phyloP scores from a whole-genome alignment of 1,140 invertebrate genomes.

The Cecropterus lyciades region DNA sequence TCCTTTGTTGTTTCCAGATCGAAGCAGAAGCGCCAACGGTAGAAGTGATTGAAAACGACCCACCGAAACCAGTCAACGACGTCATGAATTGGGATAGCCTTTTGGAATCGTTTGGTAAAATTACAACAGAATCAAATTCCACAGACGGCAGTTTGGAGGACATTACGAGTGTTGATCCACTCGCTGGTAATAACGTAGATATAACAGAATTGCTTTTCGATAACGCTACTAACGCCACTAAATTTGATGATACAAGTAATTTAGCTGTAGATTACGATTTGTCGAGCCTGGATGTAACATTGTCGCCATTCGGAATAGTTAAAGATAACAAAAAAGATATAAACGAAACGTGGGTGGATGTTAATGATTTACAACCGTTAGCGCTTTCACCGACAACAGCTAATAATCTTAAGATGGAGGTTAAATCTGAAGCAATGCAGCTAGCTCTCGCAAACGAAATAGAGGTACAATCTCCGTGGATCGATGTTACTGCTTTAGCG shows the following conservation, averaged over 20 bases:
- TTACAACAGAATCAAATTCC: constrained; percentile 77
- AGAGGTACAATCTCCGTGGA: constrained; percentile 89
- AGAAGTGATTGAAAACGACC: constrained; percentile 44
- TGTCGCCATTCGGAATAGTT: constrained; percentile 55
- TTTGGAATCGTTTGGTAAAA: constrained; percentile 74
- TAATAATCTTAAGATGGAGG: constrained; percentile 51
- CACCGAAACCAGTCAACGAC: constrained; percentile 47
- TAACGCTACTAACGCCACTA: constrained; percentile 56
- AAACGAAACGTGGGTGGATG: constrained; percentile 57
- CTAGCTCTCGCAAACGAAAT: constrained; percentile 90
- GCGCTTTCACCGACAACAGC: constrained; percentile 18
- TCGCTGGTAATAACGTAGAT: constrained; percentile 63
- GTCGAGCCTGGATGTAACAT: constrained; percentile 53
- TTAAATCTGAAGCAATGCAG: constrained; percentile 86
- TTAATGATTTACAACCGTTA: constrained; percentile 51
- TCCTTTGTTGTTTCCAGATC: no score
- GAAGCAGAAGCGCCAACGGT: constrained; percentile 51
- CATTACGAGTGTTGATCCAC: constrained; percentile 57
- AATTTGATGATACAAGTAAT: constrained; percentile 52
- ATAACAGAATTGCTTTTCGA: constrained; percentile 75
- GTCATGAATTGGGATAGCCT: constrained; percentile 75
- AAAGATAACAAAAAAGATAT: constrained; percentile 51
- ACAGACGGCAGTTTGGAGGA: constrained; percentile 72
- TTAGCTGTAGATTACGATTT: constrained; percentile 65
- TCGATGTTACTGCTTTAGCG: constrained; percentile 87